Conservation (phyloP, 2,888 invertebrate species). For the Cyclophora albipunctata region DNA sequence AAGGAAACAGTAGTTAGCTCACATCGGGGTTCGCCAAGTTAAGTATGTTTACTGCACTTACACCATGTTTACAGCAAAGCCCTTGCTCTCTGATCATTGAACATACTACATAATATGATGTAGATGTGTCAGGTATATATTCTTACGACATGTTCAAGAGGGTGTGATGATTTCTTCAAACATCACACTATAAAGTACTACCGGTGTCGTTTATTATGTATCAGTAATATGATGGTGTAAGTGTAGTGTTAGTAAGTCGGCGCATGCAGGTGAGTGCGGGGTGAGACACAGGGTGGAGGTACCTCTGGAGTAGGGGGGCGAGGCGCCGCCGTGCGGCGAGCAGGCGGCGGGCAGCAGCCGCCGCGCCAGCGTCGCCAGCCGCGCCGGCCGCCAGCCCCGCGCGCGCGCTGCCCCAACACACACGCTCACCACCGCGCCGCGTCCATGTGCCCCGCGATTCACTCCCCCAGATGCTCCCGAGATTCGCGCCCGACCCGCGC, state of each 20-base stretch:
- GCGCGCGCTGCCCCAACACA: constrained; percentile 67
- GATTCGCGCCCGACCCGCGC: too few relatives aligned
- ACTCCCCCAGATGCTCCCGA: constrained; percentile 3
- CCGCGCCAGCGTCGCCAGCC: constrained; percentile 69
- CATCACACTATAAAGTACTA: too few relatives aligned
- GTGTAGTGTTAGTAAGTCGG: constrained; percentile 1
- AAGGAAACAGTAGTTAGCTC: not conserved
- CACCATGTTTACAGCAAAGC: not conserved
- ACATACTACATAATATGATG: too few relatives aligned
- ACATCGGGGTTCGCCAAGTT: too few relatives aligned
- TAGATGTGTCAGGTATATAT: too few relatives aligned
- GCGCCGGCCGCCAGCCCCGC: constrained; percentile 59
- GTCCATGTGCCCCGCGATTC: constrained; percentile 48
- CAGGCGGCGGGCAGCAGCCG: constrained; percentile 82
- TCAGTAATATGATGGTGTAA: constrained; percentile 3
- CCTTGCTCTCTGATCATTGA: too few relatives aligned
- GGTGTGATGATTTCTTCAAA: too few relatives aligned
- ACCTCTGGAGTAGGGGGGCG: constrained; percentile 83
- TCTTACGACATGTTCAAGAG: too few relatives aligned
- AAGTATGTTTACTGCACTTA: not conserved
- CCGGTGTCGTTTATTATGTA: not conserved
- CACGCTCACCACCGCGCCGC: constrained; percentile 48
- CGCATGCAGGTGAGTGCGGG: constrained; percentile 15
- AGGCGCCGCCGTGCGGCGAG: constrained; percentile 80
- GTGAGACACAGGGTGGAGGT: constrained; percentile 26